A percentile compares a stretch with the other conserved stretches of the same genome.
These are phyloP conservation scores for Oryzias melastigma DNA, from an alignment of 2,113 vertebrate genomes.

Conservation along the genomic window DNA sequence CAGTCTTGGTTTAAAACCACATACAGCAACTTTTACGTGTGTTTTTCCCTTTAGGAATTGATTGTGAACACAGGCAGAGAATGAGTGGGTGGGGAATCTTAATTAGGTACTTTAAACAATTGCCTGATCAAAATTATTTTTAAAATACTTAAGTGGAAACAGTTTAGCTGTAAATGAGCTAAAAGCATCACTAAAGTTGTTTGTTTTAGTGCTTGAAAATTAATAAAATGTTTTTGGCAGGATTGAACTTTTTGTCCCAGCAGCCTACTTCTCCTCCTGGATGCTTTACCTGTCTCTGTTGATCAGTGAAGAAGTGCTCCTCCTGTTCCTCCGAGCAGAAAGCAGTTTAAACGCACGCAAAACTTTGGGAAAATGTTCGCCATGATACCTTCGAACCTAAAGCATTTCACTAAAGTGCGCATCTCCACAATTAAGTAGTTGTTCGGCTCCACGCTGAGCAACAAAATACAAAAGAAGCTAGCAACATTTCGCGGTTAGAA, in stretches of 20 bases:
- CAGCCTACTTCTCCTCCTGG: constrained; percentile 12
- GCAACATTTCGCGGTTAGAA: constrained; percentile 1
- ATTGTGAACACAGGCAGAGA: constrained; percentile 19
- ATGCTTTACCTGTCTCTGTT: constrained; percentile 4
- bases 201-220: too few species aligned
- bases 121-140: constrained; percentile 9
- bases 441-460: constrained; percentile 29
- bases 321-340: constrained; percentile 1
- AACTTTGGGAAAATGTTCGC: constrained; percentile 58
- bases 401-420: constrained; percentile 14
- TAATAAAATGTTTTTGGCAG: neutral
- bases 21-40: constrained; percentile 1
- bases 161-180: neutral
- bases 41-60: constrained; percentile 15
- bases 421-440: constrained; percentile 18
- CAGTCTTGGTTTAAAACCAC: too few species aligned
- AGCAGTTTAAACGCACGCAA: constrained; percentile 41
- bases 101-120: constrained; percentile 40
- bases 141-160: neutral
- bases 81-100: constrained; percentile 36
- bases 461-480: constrained; percentile 23
- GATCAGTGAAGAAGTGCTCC: constrained; percentile 5
- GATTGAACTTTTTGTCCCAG: constrained; percentile 36
- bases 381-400: constrained; percentile 26
- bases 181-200: neutral